Percentiles rank a stretch among this genome's conserved stretches.
Evolutionary conservation across 2,113 vertebrate genomes (phyloP).

Genomic region (Psophia crepitans): DNA sequence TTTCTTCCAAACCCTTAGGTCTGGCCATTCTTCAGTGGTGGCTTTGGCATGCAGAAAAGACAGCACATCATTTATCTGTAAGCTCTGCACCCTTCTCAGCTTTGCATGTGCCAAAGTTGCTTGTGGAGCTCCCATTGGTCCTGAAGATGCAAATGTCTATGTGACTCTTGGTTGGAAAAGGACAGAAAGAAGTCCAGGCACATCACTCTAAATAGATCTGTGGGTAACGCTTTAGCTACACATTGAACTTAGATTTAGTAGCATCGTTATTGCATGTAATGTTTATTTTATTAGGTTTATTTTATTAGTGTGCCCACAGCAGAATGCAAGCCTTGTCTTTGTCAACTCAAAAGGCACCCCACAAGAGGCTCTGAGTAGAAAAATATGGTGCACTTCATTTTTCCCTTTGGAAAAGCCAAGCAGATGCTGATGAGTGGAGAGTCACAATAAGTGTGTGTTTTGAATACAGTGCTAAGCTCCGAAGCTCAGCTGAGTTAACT

Average conservation of each 20-base stretch:
- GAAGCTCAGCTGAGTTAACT: constrained; percentile 34
- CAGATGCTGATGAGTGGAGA: constrained; percentile 30
- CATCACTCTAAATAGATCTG: constrained; percentile 57
- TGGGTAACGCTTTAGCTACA: constrained; percentile 64
- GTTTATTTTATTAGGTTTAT: constrained; percentile 69
- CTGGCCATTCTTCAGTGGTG: neutral
- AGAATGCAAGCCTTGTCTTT: constrained; percentile 55
- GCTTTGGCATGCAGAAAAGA: neutral
- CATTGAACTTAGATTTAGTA: constrained; percentile 58
- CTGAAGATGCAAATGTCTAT: neutral
- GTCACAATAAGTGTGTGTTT: constrained; percentile 41
- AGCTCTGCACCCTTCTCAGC: neutral
- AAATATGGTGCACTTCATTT: constrained; percentile 55
- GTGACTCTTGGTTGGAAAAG: neutral
- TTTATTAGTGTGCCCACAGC: constrained; percentile 65
- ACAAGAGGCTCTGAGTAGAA: constrained; percentile 64
- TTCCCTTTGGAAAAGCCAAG: constrained; percentile 65
- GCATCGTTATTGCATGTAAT: constrained; percentile 62
- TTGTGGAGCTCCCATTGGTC: constrained; percentile 10
- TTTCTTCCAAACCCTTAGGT: neutral
- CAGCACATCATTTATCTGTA: neutral
- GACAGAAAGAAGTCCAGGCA: constrained; percentile 33
- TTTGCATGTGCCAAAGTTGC: neutral
- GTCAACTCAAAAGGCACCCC: constrained; percentile 59
- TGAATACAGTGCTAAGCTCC: neutral